A percentile compares a stretch with the other conserved stretches of the same genome.
These are phyloP conservation scores for Eutrigla gurnardus DNA, from an alignment of 2,797 vertebrate genomes.

Conservation along the genomic window DNA sequence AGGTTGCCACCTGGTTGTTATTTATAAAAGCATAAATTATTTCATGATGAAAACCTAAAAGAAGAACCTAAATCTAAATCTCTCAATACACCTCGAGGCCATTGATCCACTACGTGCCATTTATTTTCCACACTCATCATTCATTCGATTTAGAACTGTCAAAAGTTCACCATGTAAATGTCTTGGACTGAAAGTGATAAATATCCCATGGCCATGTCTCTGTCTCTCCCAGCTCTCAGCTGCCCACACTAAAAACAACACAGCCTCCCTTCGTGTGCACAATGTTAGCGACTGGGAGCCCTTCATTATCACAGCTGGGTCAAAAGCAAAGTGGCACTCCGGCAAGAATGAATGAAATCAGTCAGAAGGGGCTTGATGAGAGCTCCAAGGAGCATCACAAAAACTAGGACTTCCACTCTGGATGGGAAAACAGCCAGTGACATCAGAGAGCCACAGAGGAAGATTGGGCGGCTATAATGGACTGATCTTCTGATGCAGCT, in stretches of 20 bases:
- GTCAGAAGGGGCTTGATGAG: conserved; percentile 29
- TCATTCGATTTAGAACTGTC: conserved; percentile 50
- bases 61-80: conserved; percentile 18
- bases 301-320: conserved; percentile 29
- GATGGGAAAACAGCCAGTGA: conserved; percentile 25
- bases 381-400: conserved; percentile 21
- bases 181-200: conserved; percentile 42
- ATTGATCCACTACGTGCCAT: conserved; percentile 25
- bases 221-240: conserved; percentile 2
- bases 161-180: conserved; percentile 44
- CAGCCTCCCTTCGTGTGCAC: conserved; percentile 24
- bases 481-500: conserved; percentile 24
- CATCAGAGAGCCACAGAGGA: conserved; percentile 7
- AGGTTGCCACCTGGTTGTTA: too few species aligned
- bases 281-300: conserved; percentile 22
- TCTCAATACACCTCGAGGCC: conserved; percentile 12
- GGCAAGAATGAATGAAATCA: conserved; percentile 46
- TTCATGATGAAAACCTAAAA: background rate
- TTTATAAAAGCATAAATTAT: too few species aligned
- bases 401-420: conserved; percentile 39
- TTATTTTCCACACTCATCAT: conserved; percentile 36
- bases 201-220: conserved; percentile 23
- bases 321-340: conserved; percentile 26
- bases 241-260: conserved; percentile 39
- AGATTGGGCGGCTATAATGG: background rate